These are phyloP conservation scores for Rhabditoides inermis DNA, from an alignment of 2,888 invertebrate genomes.

Conservation along the genomic window DNA sequence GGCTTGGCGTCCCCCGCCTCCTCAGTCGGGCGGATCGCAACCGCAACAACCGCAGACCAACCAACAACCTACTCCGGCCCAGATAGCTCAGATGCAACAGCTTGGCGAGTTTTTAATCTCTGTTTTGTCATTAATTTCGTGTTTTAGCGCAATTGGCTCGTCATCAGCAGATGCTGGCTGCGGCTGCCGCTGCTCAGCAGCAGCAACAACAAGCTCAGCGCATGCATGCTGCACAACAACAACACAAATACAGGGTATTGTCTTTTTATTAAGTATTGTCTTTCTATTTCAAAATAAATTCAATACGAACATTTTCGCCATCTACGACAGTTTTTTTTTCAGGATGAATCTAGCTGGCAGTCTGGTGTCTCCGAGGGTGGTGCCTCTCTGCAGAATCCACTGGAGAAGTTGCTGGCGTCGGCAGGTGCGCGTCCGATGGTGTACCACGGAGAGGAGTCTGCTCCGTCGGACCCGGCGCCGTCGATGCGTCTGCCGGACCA, in stretches of 20 bases:
- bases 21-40: too few relatives aligned
- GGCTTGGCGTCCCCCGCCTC: slow-evolving; percentile 5
- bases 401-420: slow-evolving; percentile 29
- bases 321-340: not conserved
- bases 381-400: slow-evolving; percentile 32
- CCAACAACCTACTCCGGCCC: too few relatives aligned
- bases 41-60: too few relatives aligned
- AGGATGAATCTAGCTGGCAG: slow-evolving; percentile 32
- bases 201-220: slow-evolving; percentile 6
- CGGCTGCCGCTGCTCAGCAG: slow-evolving; percentile 7
- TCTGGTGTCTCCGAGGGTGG: too few relatives aligned
- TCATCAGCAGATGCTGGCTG: slow-evolving; percentile 9
- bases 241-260: slow-evolving; percentile 8
- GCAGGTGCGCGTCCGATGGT: slow-evolving; percentile 17
- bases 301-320: too few relatives aligned
- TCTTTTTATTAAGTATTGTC: slow-evolving; percentile 1
- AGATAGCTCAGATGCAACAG: too few relatives aligned
- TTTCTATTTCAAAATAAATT: too few relatives aligned
- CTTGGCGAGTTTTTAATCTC: too few relatives aligned
- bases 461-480: not conserved
- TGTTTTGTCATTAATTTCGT: too few relatives aligned
- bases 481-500: slow-evolving; percentile 5
- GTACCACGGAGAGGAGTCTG: slow-evolving; percentile 3
- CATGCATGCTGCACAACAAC: slow-evolving; percentile 16
- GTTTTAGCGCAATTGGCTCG: too few relatives aligned